Evolutionary conservation across 2,113 vertebrate genomes (phyloP).

Genomic region (Loxodonta africana): DNA sequence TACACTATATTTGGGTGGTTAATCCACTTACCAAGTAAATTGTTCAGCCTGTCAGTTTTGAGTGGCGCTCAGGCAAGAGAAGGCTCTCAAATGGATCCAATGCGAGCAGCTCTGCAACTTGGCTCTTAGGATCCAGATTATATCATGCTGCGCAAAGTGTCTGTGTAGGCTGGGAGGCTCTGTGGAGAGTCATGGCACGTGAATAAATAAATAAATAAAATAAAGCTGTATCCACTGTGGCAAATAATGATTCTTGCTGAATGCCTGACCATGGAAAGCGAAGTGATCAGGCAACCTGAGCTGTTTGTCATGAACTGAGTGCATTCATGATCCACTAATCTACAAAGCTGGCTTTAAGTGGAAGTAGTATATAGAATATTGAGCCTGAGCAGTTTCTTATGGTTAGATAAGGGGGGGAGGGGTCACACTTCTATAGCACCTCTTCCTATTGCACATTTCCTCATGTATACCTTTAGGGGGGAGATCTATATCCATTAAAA

Average conservation of each 20-base stretch:
- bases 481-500: not conserved
- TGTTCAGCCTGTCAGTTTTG: not conserved
- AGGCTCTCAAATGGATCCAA: no score
- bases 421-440: not conserved
- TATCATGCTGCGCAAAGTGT: not conserved
- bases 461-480: no score
- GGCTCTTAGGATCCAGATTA: not conserved
- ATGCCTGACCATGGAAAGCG: not conserved
- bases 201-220: not conserved
- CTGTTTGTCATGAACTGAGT: not conserved
- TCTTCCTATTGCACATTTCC: not conserved
- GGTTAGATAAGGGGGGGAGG: no score
- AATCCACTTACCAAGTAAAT: not conserved
- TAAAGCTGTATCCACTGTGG: not conserved
- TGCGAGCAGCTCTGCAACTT: not conserved
- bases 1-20: no score
- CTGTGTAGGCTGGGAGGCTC: not conserved
- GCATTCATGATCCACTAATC: not conserved
- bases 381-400: not conserved
- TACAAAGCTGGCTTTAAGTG: not conserved
- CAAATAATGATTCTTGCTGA: not conserved
- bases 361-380: not conserved
- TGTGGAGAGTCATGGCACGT: not conserved
- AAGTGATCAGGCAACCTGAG: not conserved
- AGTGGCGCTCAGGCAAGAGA: not conserved